phyloP scores from a whole-genome alignment of 2,888 invertebrate species.

The Theristus sp. region DNA sequence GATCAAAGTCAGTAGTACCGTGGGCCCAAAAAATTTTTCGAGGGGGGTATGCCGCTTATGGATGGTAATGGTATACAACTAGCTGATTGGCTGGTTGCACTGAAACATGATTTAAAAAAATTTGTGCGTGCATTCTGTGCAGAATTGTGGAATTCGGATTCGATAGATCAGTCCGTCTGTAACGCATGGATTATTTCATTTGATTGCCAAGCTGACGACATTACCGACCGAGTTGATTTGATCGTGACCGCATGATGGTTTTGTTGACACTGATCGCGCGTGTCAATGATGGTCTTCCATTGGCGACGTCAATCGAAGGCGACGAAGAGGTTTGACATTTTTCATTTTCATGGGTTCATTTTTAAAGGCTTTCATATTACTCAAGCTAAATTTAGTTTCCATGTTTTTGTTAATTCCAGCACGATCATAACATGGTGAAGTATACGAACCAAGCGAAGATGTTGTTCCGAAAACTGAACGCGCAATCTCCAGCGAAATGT shows the following conservation, averaged over 20 bases:
- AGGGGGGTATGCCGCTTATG: too few relatives aligned
- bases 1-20: too few relatives aligned
- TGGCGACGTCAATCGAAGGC: constrained; percentile 92
- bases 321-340: constrained; percentile 62
- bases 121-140: too few relatives aligned
- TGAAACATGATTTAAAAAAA: too few relatives aligned
- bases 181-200: too few relatives aligned
- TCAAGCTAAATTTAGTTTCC: neutral
- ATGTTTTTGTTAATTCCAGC: constrained; percentile 41
- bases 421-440: constrained; percentile 77
- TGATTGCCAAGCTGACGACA: too few relatives aligned
- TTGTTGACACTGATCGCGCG: constrained; percentile 92
- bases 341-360: neutral
- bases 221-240: too few relatives aligned
- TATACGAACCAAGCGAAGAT: constrained; percentile 98
- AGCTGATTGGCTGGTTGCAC: too few relatives aligned
- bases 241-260: constrained; percentile 59
- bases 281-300: constrained; percentile 75
- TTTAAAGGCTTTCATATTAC: neutral
- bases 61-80: too few relatives aligned
- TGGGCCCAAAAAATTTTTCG: too few relatives aligned
- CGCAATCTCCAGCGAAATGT: constrained; percentile 71
- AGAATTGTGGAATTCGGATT: too few relatives aligned
- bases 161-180: too few relatives aligned
- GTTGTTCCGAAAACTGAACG: constrained; percentile 79